phyloP scores from a whole-genome alignment of 2,888 invertebrate species.

The Campoletis raptor region DNA sequence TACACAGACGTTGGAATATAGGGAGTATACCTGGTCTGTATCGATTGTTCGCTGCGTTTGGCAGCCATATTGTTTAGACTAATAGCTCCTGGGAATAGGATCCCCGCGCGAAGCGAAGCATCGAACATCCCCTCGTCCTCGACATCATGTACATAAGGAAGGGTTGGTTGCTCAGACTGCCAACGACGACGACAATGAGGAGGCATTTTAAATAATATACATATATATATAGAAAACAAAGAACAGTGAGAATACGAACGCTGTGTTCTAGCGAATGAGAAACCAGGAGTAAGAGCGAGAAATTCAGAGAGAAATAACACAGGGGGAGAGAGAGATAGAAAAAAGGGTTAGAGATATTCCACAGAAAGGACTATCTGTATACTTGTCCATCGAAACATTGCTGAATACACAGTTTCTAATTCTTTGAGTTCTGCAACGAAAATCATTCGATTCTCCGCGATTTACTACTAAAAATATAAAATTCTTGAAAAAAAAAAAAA shows the following conservation, averaged over 20 bases:
- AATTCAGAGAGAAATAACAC: constrained; percentile 13
- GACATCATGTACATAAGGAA: constrained; percentile 53
- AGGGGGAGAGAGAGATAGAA: constrained; percentile 4
- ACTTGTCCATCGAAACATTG: constrained; percentile 73
- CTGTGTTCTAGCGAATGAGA: constrained; percentile 41
- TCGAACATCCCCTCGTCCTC: constrained; percentile 40
- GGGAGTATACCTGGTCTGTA: constrained; percentile 74
- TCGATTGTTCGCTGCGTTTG: constrained; percentile 83
- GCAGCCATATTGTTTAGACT: constrained; percentile 84
- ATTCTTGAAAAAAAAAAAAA: neutral
- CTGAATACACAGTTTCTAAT: constrained; percentile 79
- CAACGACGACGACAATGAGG: constrained; percentile 65
- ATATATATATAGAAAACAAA: constrained; percentile 25
- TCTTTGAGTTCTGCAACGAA: constrained; percentile 60
- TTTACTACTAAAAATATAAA: neutral
- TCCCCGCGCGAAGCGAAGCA: constrained; percentile 65
- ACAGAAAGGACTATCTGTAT: constrained; percentile 70
- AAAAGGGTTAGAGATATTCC: constrained; percentile 64
- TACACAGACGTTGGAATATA: constrained; percentile 73
- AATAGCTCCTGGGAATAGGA: constrained; percentile 82
- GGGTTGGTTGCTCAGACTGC: constrained; percentile 60
- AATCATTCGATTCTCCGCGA: constrained; percentile 67
- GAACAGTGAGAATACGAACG: constrained; percentile 40
- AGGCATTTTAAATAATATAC: constrained; percentile 55
- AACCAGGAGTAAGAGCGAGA: constrained; percentile 48